Base-by-base conservation (phyloP, 2,888 invertebrate species). In the Prosopocoilus inquinatus region DNA sequence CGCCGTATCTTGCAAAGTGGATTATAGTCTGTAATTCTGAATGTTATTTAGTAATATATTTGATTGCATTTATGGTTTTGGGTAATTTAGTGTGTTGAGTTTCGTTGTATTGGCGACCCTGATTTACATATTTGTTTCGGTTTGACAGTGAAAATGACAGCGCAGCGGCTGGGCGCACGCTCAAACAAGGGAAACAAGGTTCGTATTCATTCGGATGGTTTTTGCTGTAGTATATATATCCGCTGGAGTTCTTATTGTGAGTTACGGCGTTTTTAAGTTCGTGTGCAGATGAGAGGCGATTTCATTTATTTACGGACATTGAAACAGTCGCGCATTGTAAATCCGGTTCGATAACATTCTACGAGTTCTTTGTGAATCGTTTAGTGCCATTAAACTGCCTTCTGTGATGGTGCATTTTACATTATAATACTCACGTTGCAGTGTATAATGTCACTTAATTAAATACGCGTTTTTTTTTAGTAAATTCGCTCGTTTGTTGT, bases 351-450 rank as follows among this genome's bases (percentile, higher is more conserved):
- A 55, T 49, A 49, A 55, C 45, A 50, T 55, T 50, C 35, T 49
- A 34, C 50, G 16, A 49, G 41, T 34, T 55, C 49, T 49, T 39
- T 50, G 54, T 55, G 50, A 50, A 49, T 55, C 41, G 49, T 39
- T 55, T 50, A 55, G 55, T 55, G 49, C 50, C 55, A 55, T 55
- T 55, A 55, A 55, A 47, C 41, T 51, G 32, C 36, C 51, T 47
- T 47, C 48, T 53, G 53, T 53, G 48, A 48, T 53, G 53, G 53
- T 53, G 53, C 43, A 48, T 48, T 53, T 53, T 44, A 43, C 53
- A 32, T 46, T 13, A 13, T 28, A 46, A 28, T 28, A 28, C 20
- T 28, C 32, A 53, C 53, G 34, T 47, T 53, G 47, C 9, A 13
- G 28, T 34, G 35, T 32, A 48, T 38, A 32, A 53, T 53, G 47